Base-by-base conservation (phyloP, 2,797 vertebrate species). In the Pseudochromis fuscus region DNA sequence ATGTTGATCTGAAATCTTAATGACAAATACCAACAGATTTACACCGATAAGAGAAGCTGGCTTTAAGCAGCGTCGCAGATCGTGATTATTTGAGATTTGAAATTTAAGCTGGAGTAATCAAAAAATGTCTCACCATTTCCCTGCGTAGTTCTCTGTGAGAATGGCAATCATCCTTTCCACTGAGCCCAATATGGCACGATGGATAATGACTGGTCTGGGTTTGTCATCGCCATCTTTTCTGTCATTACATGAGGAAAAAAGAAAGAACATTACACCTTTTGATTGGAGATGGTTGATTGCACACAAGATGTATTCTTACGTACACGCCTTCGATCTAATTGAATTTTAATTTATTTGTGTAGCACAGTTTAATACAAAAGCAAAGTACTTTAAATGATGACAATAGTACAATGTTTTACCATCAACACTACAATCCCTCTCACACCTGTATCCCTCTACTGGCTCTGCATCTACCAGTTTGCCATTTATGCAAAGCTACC, bases 111-210 rank as follows among this genome's bases (percentile, higher is more conserved):
- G 5, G 3, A 46, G 3, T 1, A n/a, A 45, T 3, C 16, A 16
- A 42, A 88, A 42, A 30, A 35, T 19, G 18, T 8, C 93, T 77
- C 87, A 98, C 98, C 98, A 99, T 93, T 96, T 98, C 7, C 97
- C 98, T 15, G 95, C 95, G 12, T 96, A 98, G 91, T 97, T 97
- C 91, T 99, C 98, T 0, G 95, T 95, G 52, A 99, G 95, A 85
- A 99, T 97, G 77, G 97, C 97, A 45, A 97, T 95, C 97, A 99
- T 98, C 76, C 97, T 95, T 91, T 99, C 98, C 82, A 99, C 93
- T 0, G 97, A 98, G 50, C 97, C 98, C 91, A 99, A 35, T 81
- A 98, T 90, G 68, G 97, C 97, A n/a, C 96, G 95, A 56, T 99
- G 98, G 90, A 99, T 98, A 88, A 99, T 98, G 81, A 99, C 96